Evolutionary conservation across 2,113 vertebrate species (phyloP).

Genomic region (Oryctolagus cuniculus): DNA sequence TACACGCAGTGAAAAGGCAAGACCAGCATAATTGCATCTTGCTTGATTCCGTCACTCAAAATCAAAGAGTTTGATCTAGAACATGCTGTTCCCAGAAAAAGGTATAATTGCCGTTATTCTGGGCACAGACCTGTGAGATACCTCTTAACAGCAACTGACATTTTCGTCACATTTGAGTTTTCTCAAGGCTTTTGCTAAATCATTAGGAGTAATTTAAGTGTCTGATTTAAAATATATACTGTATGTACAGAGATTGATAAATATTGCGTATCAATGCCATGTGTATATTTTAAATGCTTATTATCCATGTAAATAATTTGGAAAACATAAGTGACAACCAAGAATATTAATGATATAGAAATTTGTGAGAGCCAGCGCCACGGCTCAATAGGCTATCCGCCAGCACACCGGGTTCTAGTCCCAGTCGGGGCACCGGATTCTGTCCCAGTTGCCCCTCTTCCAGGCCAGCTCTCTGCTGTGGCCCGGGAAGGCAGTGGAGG

Average conservation of each 20-base stretch:
- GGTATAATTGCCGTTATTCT: background rate
- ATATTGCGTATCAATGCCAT: background rate
- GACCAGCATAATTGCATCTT: background rate
- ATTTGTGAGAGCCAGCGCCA: too few species aligned
- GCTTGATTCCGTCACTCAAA: background rate
- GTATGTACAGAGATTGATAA: background rate
- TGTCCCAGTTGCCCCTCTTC: too few species aligned
- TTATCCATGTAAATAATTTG: slow-evolving; percentile 22
- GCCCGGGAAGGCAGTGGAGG: too few species aligned
- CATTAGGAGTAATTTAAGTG: background rate
- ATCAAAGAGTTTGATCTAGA: background rate
- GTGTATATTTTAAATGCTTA: background rate
- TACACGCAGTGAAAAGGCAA: background rate
- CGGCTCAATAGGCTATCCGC: too few species aligned
- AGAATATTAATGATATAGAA: slow-evolving; percentile 19
- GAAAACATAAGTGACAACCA: slow-evolving; percentile 20
- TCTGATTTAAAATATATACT: slow-evolving; percentile 1
- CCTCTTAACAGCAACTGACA: background rate
- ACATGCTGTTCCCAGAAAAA: background rate
- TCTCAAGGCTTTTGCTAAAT: background rate
- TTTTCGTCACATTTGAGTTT: background rate
- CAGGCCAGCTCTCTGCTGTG: too few species aligned
- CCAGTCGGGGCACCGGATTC: too few species aligned
- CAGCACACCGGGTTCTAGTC: too few species aligned
- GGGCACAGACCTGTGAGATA: background rate